Evolutionary conservation across 2,797 vertebrate genomes (phyloP).

Genomic region (Anabacerthia variegaticeps): DNA sequence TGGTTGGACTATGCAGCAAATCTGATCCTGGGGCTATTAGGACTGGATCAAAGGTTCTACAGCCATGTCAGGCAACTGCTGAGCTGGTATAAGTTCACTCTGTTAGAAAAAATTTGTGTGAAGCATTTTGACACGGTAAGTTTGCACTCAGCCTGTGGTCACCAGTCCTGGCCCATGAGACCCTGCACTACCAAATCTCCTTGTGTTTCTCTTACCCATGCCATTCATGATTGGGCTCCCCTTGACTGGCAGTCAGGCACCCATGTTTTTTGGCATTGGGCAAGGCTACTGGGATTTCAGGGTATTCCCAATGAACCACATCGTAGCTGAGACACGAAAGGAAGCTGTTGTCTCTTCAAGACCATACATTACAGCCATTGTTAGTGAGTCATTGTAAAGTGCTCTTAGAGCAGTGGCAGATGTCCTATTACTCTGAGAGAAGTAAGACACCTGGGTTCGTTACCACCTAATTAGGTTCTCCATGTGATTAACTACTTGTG

Average conservation of each 20-base stretch:
- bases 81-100: not conserved
- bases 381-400: constrained; percentile 70
- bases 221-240: not conserved
- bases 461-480: constrained; percentile 76
- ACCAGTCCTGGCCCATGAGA: not conserved
- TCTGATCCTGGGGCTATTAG: not conserved
- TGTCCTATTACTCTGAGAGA: constrained; percentile 66
- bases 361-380: constrained; percentile 69
- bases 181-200: not conserved
- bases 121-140: not conserved
- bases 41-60: not conserved
- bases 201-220: fast-evolving
- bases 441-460: constrained; percentile 74
- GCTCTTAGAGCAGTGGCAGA: constrained; percentile 67
- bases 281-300: not conserved
- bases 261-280: fast-evolving
- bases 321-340: not conserved
- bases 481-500: constrained; percentile 73
- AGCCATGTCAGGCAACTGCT: not conserved
- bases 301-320: not conserved
- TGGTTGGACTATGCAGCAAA: not conserved
- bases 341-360: constrained; percentile 52
- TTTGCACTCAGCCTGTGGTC: fast-evolving
- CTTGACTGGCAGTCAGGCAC: not conserved
- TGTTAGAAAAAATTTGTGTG: not conserved